These are phyloP conservation scores for Pachypanchax playfairii DNA, from an alignment of 2,113 vertebrate species.

Conservation along the genomic window DNA sequence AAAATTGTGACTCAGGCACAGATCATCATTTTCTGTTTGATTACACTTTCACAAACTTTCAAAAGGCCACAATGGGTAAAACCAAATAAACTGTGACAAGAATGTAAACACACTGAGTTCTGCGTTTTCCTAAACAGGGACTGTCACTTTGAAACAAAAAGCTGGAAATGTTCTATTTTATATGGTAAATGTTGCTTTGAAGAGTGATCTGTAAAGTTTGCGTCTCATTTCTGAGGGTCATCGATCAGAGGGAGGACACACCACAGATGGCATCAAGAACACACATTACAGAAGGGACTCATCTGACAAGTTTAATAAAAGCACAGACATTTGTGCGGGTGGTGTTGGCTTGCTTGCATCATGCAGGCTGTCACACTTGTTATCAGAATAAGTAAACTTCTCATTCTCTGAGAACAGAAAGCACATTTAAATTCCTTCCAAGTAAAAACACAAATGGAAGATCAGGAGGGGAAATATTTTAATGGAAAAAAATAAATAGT, in stretches of 20 bases:
- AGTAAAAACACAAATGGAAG: neutral
- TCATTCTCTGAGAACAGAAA: constrained; percentile 2
- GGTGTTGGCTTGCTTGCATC: constrained; percentile 10
- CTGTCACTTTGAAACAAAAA: neutral
- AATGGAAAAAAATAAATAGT: neutral
- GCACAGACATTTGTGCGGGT: constrained; percentile 16
- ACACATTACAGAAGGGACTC: constrained; percentile 19
- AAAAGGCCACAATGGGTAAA: too few species aligned
- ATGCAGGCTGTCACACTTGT: constrained; percentile 1
- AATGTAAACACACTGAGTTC: too few species aligned
- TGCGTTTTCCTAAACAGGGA: too few species aligned
- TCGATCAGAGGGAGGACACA: constrained; percentile 10
- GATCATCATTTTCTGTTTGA: too few species aligned
- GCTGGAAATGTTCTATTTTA: rapidly evolving
- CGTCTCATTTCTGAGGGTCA: constrained; percentile 27
- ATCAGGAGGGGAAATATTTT: neutral
- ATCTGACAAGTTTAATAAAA: constrained; percentile 39
- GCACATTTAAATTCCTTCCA: neutral
- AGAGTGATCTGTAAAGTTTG: neutral
- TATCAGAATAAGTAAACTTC: constrained; percentile 13
- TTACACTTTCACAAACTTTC: too few species aligned
- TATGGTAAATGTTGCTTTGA: neutral
- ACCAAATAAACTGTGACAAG: too few species aligned
- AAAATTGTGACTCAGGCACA: too few species aligned
- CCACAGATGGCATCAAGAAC: constrained; percentile 38